A percentile compares a stretch with the other conserved stretches of the same genome.
phyloP scores from a whole-genome alignment of 2,888 invertebrate genomes.

The Zaprionus obscuricornis region DNA sequence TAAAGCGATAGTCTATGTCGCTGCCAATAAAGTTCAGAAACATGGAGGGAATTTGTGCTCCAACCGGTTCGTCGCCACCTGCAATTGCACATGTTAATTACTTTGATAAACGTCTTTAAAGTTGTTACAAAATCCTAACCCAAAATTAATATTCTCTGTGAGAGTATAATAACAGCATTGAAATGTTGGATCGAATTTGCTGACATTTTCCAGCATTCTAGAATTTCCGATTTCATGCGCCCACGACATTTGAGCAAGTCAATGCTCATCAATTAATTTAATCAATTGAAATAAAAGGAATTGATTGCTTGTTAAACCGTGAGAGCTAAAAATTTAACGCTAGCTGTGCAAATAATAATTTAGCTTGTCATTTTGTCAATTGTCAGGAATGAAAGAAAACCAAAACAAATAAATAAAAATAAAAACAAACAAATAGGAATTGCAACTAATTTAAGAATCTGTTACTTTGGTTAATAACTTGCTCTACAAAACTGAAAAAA shows the following conservation, averaged over 20 bases:
- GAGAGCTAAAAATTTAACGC: slow-evolving; percentile 52
- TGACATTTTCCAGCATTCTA: slow-evolving; percentile 51
- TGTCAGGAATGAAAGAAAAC: neutral
- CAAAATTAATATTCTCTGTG: no score
- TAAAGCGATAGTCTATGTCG: slow-evolving; percentile 94
- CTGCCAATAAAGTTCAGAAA: slow-evolving; percentile 94
- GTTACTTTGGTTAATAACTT: slow-evolving; percentile 44
- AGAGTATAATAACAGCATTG: no score
- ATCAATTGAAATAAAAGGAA: slow-evolving; percentile 57
- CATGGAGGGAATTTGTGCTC: slow-evolving; percentile 95
- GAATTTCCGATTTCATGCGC: slow-evolving; percentile 53
- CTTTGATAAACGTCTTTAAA: no score
- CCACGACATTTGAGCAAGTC: slow-evolving; percentile 48
- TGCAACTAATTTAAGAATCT: slow-evolving; percentile 33
- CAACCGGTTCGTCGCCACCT: slow-evolving; percentile 94
- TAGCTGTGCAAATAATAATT: slow-evolving; percentile 48
- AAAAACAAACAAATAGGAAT: slow-evolving; percentile 44
- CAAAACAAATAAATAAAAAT: no score
- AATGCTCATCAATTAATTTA: slow-evolving; percentile 60
- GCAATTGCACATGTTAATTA: no score
- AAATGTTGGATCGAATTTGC: slow-evolving; percentile 3
- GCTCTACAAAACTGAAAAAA: slow-evolving; percentile 34
- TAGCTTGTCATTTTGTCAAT: slow-evolving; percentile 43
- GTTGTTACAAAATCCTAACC: no score
- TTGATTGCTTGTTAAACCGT: slow-evolving; percentile 57